phyloP scores from a whole-genome alignment of 2,113 vertebrate genomes.

The Meleagris gallopavo region DNA sequence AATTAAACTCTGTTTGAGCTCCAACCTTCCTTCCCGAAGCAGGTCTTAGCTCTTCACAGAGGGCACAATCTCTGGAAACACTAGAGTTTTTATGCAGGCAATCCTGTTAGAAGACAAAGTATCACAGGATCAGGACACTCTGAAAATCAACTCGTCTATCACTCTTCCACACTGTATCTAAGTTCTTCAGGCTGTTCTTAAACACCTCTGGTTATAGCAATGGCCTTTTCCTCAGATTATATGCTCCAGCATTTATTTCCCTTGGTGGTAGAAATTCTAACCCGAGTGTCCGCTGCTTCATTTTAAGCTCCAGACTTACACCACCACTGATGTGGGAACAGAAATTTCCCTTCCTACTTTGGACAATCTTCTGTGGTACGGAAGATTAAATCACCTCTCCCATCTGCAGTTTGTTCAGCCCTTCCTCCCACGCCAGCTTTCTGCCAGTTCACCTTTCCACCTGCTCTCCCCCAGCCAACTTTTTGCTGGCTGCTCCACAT shows the following conservation, averaged over 20 bases:
- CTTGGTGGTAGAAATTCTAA: background rate
- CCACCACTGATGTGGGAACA: background rate
- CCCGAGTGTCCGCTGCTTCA: background rate
- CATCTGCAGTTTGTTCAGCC: background rate
- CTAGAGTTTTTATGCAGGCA: background rate
- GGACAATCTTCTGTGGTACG: background rate
- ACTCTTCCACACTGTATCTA: background rate
- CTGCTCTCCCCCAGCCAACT: background rate
- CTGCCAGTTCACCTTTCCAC: background rate
- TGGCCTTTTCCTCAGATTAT: background rate
- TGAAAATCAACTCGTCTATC: background rate
- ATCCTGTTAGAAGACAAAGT: background rate
- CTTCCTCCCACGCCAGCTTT: background rate
- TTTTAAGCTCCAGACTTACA: background rate
- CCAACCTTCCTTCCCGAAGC: background rate
- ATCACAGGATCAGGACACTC: background rate
- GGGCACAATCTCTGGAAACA: background rate
- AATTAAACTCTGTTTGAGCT: background rate
- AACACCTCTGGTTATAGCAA: background rate
- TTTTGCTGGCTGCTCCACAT: rapidly evolving
- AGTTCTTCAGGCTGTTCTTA: background rate
- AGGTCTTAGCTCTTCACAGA: background rate
- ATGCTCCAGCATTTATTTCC: background rate
- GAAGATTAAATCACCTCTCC: background rate
- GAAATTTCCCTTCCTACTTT: background rate